These are phyloP conservation scores for Pentamera pediparva DNA, from an alignment of 53 echinoderm and acorn worm species.

Conservation along the genomic window DNA sequence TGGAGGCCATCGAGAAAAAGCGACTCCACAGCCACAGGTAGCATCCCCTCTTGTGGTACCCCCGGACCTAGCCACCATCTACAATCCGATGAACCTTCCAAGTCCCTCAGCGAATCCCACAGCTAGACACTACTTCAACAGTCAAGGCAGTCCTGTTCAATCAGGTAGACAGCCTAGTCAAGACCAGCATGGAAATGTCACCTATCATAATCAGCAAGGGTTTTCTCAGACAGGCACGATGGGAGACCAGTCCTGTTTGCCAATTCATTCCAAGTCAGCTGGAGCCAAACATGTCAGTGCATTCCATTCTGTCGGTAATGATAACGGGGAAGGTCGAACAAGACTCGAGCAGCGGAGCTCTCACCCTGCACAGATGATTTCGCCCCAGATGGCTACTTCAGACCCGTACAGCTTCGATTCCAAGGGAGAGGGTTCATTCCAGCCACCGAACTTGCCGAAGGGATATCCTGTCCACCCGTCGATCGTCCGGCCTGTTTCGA, in stretches of 20 bases:
- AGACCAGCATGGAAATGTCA: too few species aligned
- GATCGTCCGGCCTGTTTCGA: conserved; percentile 6
- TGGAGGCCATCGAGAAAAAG: not conserved
- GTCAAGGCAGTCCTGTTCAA: not conserved
- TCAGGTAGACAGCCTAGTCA: not conserved
- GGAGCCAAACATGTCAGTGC: conserved; percentile 7
- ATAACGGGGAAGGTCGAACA: not conserved
- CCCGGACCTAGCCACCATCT: not conserved
- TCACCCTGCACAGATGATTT: not conserved
- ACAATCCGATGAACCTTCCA: not conserved
- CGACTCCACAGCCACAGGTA: not conserved
- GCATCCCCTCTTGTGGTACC: conserved; percentile 15
- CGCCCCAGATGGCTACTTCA: not conserved
- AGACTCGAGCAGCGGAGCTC: not conserved
- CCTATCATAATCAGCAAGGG: too few species aligned
- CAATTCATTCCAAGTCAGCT: not conserved
- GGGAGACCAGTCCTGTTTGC: not conserved
- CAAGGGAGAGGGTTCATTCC: too few species aligned
- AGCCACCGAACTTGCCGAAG: not conserved
- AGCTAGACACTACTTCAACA: not conserved
- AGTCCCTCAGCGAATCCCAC: not conserved
- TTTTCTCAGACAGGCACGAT: not conserved
- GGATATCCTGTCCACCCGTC: conserved; percentile 7
- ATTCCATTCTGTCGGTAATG: conserved; percentile 32
- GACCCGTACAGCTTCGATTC: too few species aligned